Evolutionary conservation across 37 sponge, comb jelly and placozoan genomes (phyloP).

Genomic region (Diacarnus erythraeanus): DNA sequence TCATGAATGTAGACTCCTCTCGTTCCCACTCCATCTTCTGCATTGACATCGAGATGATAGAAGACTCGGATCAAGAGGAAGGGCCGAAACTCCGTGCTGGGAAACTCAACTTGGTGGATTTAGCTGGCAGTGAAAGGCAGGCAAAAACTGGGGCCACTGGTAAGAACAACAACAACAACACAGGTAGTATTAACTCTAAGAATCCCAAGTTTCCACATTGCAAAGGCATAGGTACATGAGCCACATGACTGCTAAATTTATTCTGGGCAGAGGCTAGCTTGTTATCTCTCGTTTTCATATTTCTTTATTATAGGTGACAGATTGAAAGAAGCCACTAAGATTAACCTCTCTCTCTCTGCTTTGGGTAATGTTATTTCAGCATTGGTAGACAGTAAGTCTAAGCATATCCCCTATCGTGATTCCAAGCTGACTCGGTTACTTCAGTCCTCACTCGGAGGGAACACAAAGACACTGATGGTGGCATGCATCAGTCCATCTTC

Average conservation of each 20-base stretch:
- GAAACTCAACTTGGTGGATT: conserved; percentile 93
- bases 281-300: too few relatives aligned
- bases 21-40: conserved; percentile 98
- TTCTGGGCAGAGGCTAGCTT: too few relatives aligned
- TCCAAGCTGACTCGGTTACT: conserved; percentile 95
- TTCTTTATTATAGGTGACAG: conserved; percentile 52
- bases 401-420: conserved; percentile 96
- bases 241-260: too few relatives aligned
- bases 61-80: conserved; percentile 30
- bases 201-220: too few relatives aligned
- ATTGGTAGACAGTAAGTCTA: conserved; percentile 95
- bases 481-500: conserved; percentile 96
- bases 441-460: conserved; percentile 92
- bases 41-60: conserved; percentile 87
- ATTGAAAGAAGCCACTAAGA: conserved; percentile 95
- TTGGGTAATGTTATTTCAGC: conserved; percentile 99
- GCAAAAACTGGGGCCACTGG: conserved; percentile 96
- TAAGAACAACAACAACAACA: not conserved
- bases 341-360: conserved; percentile 98
- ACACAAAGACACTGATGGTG: conserved; percentile 99
- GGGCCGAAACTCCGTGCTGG: conserved; percentile 71
- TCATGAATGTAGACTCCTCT: conserved; percentile 98
- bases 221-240: too few relatives aligned
- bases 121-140: conserved; percentile 96
- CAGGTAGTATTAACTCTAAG: too few relatives aligned